Base-by-base conservation (phyloP, 1,140 invertebrate species). In the Paramacrobiotus metropolitanus region DNA sequence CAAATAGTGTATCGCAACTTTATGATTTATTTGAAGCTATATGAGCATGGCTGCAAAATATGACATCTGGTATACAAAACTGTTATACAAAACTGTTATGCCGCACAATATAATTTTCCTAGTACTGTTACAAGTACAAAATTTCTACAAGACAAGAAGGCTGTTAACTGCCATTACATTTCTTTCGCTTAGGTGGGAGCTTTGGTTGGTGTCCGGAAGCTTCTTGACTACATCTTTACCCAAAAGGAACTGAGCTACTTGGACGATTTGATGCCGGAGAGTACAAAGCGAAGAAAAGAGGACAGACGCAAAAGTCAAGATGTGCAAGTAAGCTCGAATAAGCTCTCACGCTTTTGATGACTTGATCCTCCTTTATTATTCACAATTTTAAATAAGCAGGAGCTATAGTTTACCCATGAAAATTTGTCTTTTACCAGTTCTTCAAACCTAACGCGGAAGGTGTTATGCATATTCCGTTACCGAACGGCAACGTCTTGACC, bases 251-350 rank as follows among this genome's bases (percentile, higher is more conserved):
- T 98, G 64, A 94, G 93, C 72, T 94, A 94, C 69, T 74, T 98
- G 60, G 93, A 98, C 71, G 92, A 97, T 68, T 81, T 96, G 9
- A 92, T 97, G 86, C 94, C 93, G 18, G 91, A 96, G 75, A 83
- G 84, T 67, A 84, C 82, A 21, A 87, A 83, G 69, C 78, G 85
- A 65, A 82, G 82, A 63, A 73, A 74, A 60, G 81, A 82, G 30
- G 84, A 90, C 63, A 75, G 62, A 63, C 66, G 24, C 63, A 63
- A 1, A 59, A 63, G n/a, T n/a, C n/a, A n/a, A n/a, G n/a, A n/a
- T n/a, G n/a, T n/a, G n/a, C n/a, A n/a, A n/a, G n/a, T n/a, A n/a
- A n/a, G n/a, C n/a, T n/a, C n/a, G n/a, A n/a, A n/a, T n/a, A n/a
- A n/a, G n/a, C n/a, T n/a, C n/a, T n/a, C n/a, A n/a, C n/a, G n/a